Evolutionary conservation across 1,140 invertebrate species (phyloP).

Genomic region (Meteorus sp.): DNA sequence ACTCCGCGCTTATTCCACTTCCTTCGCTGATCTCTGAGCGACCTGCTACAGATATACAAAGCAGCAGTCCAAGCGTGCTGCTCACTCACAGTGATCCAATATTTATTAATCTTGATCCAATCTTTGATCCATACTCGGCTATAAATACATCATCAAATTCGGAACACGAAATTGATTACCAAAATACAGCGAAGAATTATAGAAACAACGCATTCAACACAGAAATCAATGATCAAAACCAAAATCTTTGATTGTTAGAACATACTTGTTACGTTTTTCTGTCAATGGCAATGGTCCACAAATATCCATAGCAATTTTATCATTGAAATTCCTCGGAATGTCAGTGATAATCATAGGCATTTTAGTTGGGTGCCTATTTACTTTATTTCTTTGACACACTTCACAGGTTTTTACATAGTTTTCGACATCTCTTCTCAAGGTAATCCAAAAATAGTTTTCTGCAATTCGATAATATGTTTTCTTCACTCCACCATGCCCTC

Average conservation of each 20-base stretch:
- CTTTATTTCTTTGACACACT: conserved; percentile 25
- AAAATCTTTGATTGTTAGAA: conserved; percentile 25
- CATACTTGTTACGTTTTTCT: conserved; percentile 19
- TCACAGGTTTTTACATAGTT: conserved; percentile 21
- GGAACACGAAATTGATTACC: too few species aligned
- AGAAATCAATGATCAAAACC: too few species aligned
- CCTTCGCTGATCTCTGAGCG: too few species aligned
- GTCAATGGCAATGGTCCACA: conserved; percentile 23
- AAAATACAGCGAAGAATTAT: too few species aligned
- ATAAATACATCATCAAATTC: too few species aligned
- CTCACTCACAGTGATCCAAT: too few species aligned
- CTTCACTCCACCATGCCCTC: conserved; percentile 20
- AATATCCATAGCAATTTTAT: conserved; percentile 26
- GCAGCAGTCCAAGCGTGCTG: too few species aligned
- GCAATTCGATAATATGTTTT: conserved; percentile 18
- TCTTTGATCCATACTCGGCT: too few species aligned
- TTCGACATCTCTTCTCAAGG: conserved; percentile 21
- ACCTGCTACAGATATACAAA: too few species aligned
- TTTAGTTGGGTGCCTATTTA: conserved; percentile 7
- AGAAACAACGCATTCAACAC: too few species aligned
- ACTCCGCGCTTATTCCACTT: too few species aligned
- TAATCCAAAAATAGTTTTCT: conserved; percentile 24
- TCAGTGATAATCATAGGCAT: conserved; percentile 28
- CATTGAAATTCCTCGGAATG: conserved; percentile 16
- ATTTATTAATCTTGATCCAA: too few species aligned